Percentiles rank a stretch among this genome's conserved stretches.
phyloP scores from a whole-genome alignment of 2,797 vertebrate species.

The Cygnus olor region DNA sequence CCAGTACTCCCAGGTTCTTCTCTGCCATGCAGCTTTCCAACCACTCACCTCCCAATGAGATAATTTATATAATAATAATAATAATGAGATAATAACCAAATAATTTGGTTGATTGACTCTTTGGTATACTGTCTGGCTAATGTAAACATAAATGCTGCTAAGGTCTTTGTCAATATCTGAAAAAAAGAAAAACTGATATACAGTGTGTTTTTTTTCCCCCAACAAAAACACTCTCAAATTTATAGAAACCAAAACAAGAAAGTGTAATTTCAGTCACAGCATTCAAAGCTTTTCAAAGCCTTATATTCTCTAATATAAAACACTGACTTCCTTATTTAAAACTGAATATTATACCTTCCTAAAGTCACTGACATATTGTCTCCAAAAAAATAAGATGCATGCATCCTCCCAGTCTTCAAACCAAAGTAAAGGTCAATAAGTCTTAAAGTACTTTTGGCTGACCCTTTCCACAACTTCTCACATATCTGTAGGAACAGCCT shows the following conservation, averaged over 20 bases:
- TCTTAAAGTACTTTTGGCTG: background rate
- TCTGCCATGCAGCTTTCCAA: too few relatives aligned
- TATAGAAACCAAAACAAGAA: background rate
- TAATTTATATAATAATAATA: too few relatives aligned
- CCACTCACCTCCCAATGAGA: too few relatives aligned
- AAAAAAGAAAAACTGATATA: background rate
- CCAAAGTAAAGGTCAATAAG: background rate
- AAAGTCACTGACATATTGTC: background rate
- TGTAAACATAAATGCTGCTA: background rate
- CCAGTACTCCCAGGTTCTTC: too few relatives aligned
- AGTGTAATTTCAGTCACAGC: background rate
- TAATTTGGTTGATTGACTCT: background rate
- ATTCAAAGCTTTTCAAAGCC: background rate
- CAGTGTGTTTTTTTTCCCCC: too few relatives aligned
- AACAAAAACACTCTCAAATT: background rate
- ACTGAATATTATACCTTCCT: background rate
- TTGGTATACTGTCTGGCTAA: background rate
- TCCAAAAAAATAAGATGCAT: background rate
- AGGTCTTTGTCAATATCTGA: background rate
- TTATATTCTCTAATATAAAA: background rate
- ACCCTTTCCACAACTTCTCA: background rate
- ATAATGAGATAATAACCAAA: too few relatives aligned
- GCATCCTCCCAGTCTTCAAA: background rate
- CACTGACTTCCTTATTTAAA: background rate
- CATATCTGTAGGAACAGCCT: background rate